phyloP scores from a whole-genome alignment of 1,140 invertebrate genomes.

The Orussus abietinus region DNA sequence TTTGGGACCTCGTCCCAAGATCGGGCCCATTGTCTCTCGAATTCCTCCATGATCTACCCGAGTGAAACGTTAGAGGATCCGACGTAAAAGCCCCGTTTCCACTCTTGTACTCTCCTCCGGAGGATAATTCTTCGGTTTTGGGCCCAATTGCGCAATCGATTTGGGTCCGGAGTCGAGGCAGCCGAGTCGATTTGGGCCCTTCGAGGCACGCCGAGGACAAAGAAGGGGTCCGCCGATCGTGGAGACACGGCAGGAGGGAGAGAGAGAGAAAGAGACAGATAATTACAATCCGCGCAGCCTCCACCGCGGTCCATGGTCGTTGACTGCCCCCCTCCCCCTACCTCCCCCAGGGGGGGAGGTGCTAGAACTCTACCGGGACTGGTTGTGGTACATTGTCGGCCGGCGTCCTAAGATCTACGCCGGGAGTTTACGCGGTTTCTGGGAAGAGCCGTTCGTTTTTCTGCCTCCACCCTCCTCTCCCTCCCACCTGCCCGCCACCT shows the following conservation, averaged over 20 bases:
- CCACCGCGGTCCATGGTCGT: no score
- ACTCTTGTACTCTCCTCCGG: background rate
- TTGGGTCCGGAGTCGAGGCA: background rate
- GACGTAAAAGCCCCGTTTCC: background rate
- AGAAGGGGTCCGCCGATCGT: conserved; percentile 16
- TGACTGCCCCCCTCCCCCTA: conserved; percentile 1
- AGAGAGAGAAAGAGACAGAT: conserved; percentile 8
- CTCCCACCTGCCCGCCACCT: conserved; percentile 7
- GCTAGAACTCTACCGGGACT: conserved; percentile 1
- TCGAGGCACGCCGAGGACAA: conserved; percentile 1
- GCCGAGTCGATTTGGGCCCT: background rate
- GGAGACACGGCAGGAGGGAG: conserved; percentile 11
- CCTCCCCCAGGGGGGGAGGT: background rate
- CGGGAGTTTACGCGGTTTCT: conserved; percentile 33
- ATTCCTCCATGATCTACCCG: no score
- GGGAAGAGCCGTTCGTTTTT: conserved; percentile 33
- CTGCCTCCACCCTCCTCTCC: conserved; percentile 18
- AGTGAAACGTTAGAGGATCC: no score
- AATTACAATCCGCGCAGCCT: conserved; percentile 27
- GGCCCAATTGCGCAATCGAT: no score
- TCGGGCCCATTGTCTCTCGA: no score
- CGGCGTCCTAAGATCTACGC: conserved; percentile 30
- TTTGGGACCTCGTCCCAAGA: no score
- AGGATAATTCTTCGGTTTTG: background rate
- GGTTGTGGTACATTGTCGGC: conserved; percentile 22